Conservation (phyloP, 2,888 invertebrate species). For the Tipula vernalis region DNA sequence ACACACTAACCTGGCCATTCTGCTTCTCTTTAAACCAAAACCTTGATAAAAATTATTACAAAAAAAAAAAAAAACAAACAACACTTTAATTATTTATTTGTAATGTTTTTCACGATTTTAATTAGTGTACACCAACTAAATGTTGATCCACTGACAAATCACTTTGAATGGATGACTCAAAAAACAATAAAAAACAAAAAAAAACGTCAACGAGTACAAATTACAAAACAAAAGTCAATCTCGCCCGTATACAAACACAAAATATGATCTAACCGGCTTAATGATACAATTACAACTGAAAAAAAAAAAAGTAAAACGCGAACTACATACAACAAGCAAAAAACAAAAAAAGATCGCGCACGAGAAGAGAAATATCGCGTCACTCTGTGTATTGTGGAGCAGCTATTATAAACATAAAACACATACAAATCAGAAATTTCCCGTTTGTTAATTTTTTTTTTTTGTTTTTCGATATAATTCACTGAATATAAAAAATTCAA, state of each 20-base stretch:
- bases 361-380: neutral
- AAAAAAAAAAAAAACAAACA: neutral
- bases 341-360: neutral
- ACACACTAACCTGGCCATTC: neutral
- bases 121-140: neutral
- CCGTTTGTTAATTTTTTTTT: neutral
- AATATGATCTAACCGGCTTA: neutral
- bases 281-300: neutral
- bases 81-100: neutral
- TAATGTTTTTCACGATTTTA: neutral
- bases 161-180: neutral
- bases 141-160: neutral
- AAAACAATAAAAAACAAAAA: neutral
- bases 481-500: neutral
- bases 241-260: neutral
- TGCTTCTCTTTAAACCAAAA: neutral
- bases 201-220: neutral
- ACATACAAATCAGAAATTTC: neutral
- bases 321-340: neutral
- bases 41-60: neutral
- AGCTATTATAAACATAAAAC: no score
- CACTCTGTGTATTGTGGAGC: neutral
- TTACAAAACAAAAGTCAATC: neutral
- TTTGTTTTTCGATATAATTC: neutral
- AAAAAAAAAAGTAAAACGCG: neutral